Conservation (phyloP, 2,797 vertebrate species). For the Danio kyathit region DNA sequence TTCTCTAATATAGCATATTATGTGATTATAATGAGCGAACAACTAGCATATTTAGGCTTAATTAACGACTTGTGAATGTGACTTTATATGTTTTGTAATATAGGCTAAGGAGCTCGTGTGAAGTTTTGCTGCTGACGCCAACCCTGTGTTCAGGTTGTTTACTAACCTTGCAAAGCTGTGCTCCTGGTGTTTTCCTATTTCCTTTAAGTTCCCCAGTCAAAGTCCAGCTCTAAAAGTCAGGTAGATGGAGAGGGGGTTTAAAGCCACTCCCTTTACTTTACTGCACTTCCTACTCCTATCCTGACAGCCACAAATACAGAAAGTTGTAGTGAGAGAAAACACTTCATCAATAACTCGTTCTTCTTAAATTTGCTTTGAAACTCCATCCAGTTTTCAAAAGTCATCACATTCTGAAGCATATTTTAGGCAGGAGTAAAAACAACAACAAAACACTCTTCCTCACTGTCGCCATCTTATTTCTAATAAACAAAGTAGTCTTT, state of each 20-base stretch:
- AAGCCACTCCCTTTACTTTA: conserved; percentile 49
- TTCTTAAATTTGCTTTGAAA: neutral
- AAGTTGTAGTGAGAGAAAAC: conserved; percentile 17
- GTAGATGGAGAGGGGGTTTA: conserved; percentile 42
- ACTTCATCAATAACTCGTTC: neutral
- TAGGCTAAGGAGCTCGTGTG: neutral
- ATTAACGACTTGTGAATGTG: neutral
- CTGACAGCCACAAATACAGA: neutral
- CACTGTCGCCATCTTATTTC: too few species aligned
- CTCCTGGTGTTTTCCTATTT: conserved; percentile 10
- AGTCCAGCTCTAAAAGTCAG: conserved; percentile 38
- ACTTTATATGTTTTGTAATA: neutral
- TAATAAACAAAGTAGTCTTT: too few species aligned
- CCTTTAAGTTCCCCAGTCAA: conserved; percentile 8
- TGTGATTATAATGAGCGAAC: neutral
- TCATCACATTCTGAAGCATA: too few species aligned
- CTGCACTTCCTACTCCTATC: conserved; percentile 30
- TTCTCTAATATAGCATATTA: neutral
- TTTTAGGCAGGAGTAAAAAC: neutral
- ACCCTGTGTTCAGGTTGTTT: neutral
- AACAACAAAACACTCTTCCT: neutral
- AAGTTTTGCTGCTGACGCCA: neutral
- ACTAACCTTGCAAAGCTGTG: conserved; percentile 53
- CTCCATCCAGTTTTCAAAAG: neutral
- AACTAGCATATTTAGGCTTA: neutral